phyloP scores from a whole-genome alignment of 2,113 vertebrate species.

The Progne subis region DNA sequence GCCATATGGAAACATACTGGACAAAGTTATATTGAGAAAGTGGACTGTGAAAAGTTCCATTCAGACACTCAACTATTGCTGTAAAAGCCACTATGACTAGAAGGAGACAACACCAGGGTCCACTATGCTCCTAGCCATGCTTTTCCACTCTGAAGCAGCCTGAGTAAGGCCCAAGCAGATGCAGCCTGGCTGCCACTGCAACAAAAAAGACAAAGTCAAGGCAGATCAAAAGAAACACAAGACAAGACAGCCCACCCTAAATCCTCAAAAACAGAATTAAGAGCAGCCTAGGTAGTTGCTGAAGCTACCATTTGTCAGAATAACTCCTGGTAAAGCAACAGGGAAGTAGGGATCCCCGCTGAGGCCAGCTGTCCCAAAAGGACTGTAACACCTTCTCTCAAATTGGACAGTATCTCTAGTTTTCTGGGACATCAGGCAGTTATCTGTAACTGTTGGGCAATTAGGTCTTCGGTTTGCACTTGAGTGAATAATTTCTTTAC shows the following conservation, averaged over 20 bases:
- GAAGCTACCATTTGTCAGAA: not conserved
- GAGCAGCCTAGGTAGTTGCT: not conserved
- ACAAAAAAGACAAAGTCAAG: not conserved
- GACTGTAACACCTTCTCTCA: not conserved
- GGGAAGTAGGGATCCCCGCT: not conserved
- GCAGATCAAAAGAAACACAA: not conserved
- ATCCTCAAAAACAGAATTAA: not conserved
- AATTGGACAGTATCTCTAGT: not conserved
- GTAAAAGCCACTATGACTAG: not conserved
- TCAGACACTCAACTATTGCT: not conserved
- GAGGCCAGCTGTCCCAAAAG: not conserved
- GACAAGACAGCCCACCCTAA: not conserved
- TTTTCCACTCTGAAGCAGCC: not conserved
- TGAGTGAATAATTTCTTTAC: not conserved
- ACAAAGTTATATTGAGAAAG: not conserved
- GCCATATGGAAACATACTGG: not conserved
- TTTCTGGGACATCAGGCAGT: not conserved
- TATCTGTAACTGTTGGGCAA: not conserved
- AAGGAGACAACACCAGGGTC: not conserved
- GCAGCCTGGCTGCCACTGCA: not conserved
- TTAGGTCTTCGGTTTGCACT: not conserved
- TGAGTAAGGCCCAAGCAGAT: not conserved
- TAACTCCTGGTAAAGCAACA: not conserved
- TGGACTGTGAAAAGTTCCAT: not conserved
- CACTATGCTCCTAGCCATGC: not conserved